These are phyloP conservation scores for Melanogrammus aeglefinus DNA, from an alignment of 2,797 vertebrate species.

Conservation along the genomic window DNA sequence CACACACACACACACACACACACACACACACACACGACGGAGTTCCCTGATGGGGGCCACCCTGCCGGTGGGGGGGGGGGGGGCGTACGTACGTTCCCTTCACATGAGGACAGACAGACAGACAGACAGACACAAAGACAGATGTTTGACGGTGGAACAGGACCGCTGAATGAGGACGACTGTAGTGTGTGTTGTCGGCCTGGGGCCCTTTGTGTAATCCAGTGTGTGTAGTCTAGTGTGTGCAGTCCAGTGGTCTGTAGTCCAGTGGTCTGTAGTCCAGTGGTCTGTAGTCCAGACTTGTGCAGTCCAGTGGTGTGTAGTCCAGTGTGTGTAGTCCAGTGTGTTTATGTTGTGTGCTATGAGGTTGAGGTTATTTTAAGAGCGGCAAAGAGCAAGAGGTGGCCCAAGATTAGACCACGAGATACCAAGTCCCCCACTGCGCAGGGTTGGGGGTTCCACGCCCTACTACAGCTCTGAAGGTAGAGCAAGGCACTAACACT, in stretches of 20 bases:
- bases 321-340: conserved; percentile 40
- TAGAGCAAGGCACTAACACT: background rate
- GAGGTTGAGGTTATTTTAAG: conserved; percentile 59
- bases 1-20: too few species aligned
- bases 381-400: conserved; percentile 57
- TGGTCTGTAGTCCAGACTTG: conserved; percentile 27
- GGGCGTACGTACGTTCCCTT: too few species aligned
- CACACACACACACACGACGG: too few species aligned
- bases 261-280: too few species aligned
- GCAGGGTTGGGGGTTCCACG: background rate
- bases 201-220: too few species aligned
- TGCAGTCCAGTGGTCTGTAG: conserved; percentile 26
- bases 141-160: too few species aligned
- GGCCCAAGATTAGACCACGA: conserved; percentile 59
- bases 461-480: background rate
- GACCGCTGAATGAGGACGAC: background rate
- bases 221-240: too few species aligned
- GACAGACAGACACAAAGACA: too few species aligned
- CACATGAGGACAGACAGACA: too few species aligned
- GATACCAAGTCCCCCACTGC: conserved; percentile 50
- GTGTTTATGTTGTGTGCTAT: conserved; percentile 14
- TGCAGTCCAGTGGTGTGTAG: conserved; percentile 25
- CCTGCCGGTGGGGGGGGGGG: too few species aligned
- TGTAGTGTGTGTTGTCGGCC: background rate
- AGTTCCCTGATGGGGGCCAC: too few species aligned